These are phyloP conservation scores for Spinibarbus caldwelli DNA, from an alignment of 2,797 vertebrate species.

Conservation along the genomic window DNA sequence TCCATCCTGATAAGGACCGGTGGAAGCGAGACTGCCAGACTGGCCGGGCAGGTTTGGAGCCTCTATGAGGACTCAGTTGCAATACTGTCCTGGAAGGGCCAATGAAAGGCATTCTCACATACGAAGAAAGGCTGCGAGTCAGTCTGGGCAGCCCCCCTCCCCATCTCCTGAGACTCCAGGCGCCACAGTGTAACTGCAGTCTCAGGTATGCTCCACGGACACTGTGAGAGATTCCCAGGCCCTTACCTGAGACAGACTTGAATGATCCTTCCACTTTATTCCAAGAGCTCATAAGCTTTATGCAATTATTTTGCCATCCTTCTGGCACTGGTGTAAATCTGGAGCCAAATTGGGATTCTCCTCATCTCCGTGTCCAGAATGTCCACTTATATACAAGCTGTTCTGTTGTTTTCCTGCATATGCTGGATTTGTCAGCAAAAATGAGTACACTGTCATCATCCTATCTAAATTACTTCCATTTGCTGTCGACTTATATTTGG, in stretches of 20 bases:
- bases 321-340: neutral
- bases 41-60: conserved; percentile 69
- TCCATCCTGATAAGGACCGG: conserved; percentile 70
- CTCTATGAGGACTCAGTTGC: conserved; percentile 64
- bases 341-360: neutral
- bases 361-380: conserved; percentile 5
- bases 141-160: conserved; percentile 72
- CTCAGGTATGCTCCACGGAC: conserved; percentile 87
- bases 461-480: conserved; percentile 46
- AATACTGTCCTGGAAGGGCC: conserved; percentile 66
- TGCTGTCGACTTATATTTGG: conserved; percentile 47
- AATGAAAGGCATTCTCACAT: conserved; percentile 79
- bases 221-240: conserved; percentile 80
- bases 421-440: conserved; percentile 43
- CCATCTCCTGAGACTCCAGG: conserved; percentile 81
- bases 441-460: conserved; percentile 25
- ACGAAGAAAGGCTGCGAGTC: conserved; percentile 76
- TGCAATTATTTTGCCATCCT: conserved; percentile 33
- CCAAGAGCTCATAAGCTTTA: conserved; percentile 41
- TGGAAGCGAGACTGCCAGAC: conserved; percentile 73
- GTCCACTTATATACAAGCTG: conserved; percentile 35
- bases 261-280: conserved; percentile 51
- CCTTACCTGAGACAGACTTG: conserved; percentile 70
- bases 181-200: conserved; percentile 88
- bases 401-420: conserved; percentile 52